phyloP scores from a whole-genome alignment of 2,113 vertebrate genomes.

The Okapia johnstoni region DNA sequence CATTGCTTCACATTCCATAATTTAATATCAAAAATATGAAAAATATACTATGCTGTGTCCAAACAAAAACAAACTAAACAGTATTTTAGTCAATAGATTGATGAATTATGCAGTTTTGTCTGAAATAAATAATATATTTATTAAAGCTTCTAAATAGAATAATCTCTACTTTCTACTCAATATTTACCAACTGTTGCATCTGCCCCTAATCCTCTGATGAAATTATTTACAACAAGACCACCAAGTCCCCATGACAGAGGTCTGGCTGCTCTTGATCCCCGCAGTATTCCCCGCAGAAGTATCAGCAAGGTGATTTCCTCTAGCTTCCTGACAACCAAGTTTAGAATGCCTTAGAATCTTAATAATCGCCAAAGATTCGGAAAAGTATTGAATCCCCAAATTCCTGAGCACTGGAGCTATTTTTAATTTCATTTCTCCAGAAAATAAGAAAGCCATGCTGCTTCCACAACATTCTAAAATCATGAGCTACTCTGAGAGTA shows the following conservation, averaged over 20 bases:
- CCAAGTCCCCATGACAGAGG: background rate
- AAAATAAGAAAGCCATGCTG: background rate
- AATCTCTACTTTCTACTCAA: background rate
- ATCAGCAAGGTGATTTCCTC: background rate
- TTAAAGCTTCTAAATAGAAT: background rate
- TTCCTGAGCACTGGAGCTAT: background rate
- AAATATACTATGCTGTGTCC: background rate
- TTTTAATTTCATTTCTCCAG: background rate
- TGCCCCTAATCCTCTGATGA: background rate
- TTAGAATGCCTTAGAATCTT: background rate
- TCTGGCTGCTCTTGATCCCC: background rate
- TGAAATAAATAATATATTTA: background rate
- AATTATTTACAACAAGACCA: background rate
- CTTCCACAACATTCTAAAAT: background rate
- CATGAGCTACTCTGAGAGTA: background rate
- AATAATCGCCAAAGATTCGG: background rate
- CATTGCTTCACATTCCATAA: background rate
- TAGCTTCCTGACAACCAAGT: background rate
- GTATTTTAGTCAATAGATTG: background rate
- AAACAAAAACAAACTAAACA: background rate
- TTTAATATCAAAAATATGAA: background rate
- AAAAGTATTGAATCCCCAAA: background rate
- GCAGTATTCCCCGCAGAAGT: background rate
- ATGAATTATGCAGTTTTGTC: background rate
- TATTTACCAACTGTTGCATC: background rate